These are phyloP conservation scores for Drosophila carrolli DNA, from an alignment of 1,140 invertebrate species.

Conservation along the genomic window DNA sequence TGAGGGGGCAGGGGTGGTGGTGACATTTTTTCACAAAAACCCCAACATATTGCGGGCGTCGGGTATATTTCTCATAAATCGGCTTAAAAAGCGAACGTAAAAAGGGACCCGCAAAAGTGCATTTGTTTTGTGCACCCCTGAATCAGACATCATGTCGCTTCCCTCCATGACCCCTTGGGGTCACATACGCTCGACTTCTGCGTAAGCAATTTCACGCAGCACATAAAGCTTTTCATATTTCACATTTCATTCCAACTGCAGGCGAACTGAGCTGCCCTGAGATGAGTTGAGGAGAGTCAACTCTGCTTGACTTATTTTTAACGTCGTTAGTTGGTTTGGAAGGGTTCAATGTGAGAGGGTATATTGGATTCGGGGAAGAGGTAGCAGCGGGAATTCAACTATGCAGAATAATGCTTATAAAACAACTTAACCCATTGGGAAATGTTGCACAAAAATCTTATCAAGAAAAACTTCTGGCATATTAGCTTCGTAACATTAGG, in stretches of 20 bases:
- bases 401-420: not conserved
- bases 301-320: conserved; percentile 72
- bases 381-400: no score
- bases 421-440: no score
- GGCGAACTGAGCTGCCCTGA: conserved; percentile 11
- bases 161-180: conserved; percentile 21
- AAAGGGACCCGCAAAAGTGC: conserved; percentile 45
- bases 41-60: conserved; percentile 70
- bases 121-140: conserved; percentile 50
- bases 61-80: conserved; percentile 78
- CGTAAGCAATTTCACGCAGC: conserved; percentile 70
- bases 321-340: conserved; percentile 62
- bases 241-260: conserved; percentile 51
- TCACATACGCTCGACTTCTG: conserved; percentile 46
- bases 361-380: not conserved
- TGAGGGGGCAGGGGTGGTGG: not conserved
- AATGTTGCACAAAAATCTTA: no score
- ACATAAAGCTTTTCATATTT: conserved; percentile 54
- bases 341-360: not conserved
- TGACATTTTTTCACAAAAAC: conserved; percentile 44
- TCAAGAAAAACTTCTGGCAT: no score
- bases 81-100: conserved; percentile 63
- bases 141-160: conserved; percentile 24
- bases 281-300: conserved; percentile 24
- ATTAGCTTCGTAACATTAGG: no score